Evolutionary conservation across 2,888 invertebrate genomes (phyloP).

Genomic region (Trichogramma dendrolimi): DNA sequence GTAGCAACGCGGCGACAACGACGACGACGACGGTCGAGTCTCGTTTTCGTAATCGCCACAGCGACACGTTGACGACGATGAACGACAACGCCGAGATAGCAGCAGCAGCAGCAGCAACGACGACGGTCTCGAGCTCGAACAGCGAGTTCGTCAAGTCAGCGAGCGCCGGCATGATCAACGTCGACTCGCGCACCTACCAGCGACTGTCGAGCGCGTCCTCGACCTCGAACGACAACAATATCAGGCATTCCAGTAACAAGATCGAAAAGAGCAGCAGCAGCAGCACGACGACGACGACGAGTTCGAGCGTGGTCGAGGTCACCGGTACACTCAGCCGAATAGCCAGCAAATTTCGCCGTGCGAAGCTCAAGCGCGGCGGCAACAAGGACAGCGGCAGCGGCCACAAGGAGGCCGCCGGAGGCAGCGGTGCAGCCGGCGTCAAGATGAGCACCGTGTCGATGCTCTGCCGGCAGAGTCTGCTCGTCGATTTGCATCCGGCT

Average conservation of each 20-base stretch:
- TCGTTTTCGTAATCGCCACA: not conserved
- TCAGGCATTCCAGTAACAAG: conserved; percentile 22
- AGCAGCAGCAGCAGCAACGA: not conserved
- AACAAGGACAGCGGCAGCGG: conserved; percentile 42
- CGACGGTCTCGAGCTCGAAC: conserved; percentile 18
- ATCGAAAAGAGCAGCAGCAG: not conserved
- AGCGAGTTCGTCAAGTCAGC: conserved; percentile 64
- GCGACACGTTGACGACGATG: conserved; percentile 1
- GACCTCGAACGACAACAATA: conserved; percentile 48
- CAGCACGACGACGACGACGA: not conserved
- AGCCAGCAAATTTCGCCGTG: conserved; percentile 60
- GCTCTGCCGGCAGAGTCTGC: conserved; percentile 71
- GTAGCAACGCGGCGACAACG: conserved; percentile 21
- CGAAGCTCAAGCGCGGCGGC: conserved; percentile 54
- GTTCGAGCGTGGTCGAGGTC: not conserved
- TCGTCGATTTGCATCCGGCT: conserved; percentile 57
- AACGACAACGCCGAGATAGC: conserved; percentile 5
- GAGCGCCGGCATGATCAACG: conserved; percentile 74
- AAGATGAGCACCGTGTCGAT: conserved; percentile 64
- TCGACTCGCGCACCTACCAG: conserved; percentile 61
- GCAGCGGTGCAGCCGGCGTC: conserved; percentile 17
- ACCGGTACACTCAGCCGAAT: conserved; percentile 45
- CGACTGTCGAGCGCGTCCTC: conserved; percentile 58
- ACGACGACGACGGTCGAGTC: conserved; percentile 4
- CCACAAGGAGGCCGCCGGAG: conserved; percentile 27